Conservation (phyloP, 1,140 invertebrate species). For the Hermetia illucens region DNA sequence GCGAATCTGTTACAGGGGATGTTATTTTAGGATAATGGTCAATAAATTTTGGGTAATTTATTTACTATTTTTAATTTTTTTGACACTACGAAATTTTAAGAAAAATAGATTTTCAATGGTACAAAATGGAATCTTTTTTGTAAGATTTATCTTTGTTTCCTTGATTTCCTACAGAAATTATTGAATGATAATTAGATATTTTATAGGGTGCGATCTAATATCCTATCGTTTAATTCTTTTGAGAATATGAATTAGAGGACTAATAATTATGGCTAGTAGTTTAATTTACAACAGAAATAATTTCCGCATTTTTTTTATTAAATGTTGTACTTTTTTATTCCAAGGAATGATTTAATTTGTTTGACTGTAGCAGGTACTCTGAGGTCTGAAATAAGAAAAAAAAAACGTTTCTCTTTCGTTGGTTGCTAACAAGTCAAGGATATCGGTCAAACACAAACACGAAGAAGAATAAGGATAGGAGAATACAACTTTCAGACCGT, state of each 20-base stretch:
- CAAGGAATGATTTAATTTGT: too few relatives aligned
- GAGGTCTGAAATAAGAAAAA: too few relatives aligned
- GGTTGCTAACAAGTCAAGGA: too few relatives aligned
- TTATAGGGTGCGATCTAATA: conserved; percentile 32
- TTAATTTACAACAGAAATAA: conserved; percentile 31
- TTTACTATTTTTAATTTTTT: conserved; percentile 31
- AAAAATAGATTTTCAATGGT: conserved; percentile 25
- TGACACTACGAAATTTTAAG: conserved; percentile 28
- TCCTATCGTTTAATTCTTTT: conserved; percentile 37
- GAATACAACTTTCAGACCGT: too few relatives aligned
- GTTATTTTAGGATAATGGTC: too few relatives aligned
- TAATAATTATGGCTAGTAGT: conserved; percentile 37
- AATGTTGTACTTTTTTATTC: conserved; percentile 38
- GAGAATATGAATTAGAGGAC: conserved; percentile 35
- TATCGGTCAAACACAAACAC: too few relatives aligned
- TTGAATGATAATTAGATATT: conserved; percentile 26
- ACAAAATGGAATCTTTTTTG: conserved; percentile 28
- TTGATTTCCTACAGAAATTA: conserved; percentile 27
- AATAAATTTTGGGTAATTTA: too few relatives aligned
- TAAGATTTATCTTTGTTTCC: conserved; percentile 29
- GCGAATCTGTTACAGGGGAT: too few relatives aligned
- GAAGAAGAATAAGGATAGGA: too few relatives aligned
- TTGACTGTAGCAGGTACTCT: too few relatives aligned
- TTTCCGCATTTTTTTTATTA: conserved; percentile 35
- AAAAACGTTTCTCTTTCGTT: too few relatives aligned